A percentile compares a stretch with the other conserved stretches of the same genome.
Conservation (phyloP, 2,113 vertebrate genomes). For the Steatornis caripensis region DNA sequence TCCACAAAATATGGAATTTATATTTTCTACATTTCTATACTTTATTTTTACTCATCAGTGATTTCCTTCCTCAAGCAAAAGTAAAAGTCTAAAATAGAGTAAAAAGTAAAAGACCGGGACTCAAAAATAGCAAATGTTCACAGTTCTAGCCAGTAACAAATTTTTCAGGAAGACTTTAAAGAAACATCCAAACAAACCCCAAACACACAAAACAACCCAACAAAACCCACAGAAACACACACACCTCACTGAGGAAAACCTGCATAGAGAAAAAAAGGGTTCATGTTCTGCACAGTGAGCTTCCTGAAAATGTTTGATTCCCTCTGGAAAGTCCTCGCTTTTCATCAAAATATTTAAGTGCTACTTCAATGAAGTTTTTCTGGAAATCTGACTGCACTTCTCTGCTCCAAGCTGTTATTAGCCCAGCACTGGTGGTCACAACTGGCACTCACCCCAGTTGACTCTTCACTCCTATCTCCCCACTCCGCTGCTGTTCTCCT, state of each 20-base stretch:
- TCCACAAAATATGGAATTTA: neutral
- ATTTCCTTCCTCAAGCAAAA: neutral
- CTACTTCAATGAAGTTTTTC: neutral
- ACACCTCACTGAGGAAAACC: neutral
- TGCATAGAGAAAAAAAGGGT: neutral
- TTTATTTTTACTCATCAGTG: neutral
- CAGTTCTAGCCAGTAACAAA: neutral
- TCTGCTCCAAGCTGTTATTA: neutral
- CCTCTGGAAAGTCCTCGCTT: neutral
- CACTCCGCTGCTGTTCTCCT: neutral
- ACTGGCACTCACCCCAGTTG: neutral
- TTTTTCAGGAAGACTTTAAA: neutral
- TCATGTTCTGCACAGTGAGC: neutral
- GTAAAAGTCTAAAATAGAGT: neutral
- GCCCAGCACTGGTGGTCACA: neutral
- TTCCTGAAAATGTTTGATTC: neutral
- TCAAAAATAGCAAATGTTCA: neutral
- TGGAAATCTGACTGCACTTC: neutral
- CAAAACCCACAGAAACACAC: neutral
- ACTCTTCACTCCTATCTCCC: neutral
- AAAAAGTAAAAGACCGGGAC: neutral
- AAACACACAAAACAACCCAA: neutral
- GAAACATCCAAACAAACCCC: no score
- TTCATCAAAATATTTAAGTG: neutral
- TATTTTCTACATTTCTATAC: neutral